phyloP scores from a whole-genome alignment of 2,888 invertebrate genomes.

The Drosophila planitibia region DNA sequence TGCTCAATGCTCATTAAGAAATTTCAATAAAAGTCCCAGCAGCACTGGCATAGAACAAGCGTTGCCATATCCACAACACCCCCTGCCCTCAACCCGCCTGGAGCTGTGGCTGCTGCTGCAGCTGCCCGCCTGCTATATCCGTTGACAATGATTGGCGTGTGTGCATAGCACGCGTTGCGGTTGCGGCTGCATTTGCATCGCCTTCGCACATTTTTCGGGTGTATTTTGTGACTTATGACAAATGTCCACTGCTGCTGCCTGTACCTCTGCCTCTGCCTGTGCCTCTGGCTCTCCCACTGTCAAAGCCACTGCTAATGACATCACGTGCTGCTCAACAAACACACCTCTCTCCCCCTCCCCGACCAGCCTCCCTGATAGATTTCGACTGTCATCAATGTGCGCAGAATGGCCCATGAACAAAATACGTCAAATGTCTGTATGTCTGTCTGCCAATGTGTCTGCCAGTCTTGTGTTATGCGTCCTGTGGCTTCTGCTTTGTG shows the following conservation, averaged over 20 bases:
- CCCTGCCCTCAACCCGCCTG: not conserved
- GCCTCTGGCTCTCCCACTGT: constrained; percentile 24
- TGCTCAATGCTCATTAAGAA: constrained; percentile 70
- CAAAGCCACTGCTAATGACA: constrained; percentile 68
- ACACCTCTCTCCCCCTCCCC: not conserved
- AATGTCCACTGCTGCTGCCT: not conserved
- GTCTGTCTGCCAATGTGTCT: constrained; percentile 13
- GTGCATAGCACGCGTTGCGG: constrained; percentile 66
- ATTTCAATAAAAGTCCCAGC: constrained; percentile 70
- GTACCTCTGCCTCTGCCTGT: constrained; percentile 25
- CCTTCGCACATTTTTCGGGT: constrained; percentile 29
- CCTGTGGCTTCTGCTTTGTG: constrained; percentile 18
- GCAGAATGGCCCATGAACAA: constrained; percentile 70
- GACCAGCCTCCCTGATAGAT: constrained; percentile 36
- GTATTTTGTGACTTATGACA: constrained; percentile 30
- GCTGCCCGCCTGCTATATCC: not conserved
- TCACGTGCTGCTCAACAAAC: constrained; percentile 68
- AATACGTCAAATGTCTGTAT: constrained; percentile 66
- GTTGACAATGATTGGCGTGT: constrained; percentile 71
- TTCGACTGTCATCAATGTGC: constrained; percentile 72
- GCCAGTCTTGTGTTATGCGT: constrained; percentile 34
- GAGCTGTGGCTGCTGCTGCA: not conserved
- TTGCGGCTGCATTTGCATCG: constrained; percentile 49
- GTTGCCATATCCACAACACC: constrained; percentile 5
- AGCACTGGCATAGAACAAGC: constrained; percentile 62